These are phyloP conservation scores for Halictus rubicundus DNA, from an alignment of 1,140 invertebrate genomes.

Conservation along the genomic window DNA sequence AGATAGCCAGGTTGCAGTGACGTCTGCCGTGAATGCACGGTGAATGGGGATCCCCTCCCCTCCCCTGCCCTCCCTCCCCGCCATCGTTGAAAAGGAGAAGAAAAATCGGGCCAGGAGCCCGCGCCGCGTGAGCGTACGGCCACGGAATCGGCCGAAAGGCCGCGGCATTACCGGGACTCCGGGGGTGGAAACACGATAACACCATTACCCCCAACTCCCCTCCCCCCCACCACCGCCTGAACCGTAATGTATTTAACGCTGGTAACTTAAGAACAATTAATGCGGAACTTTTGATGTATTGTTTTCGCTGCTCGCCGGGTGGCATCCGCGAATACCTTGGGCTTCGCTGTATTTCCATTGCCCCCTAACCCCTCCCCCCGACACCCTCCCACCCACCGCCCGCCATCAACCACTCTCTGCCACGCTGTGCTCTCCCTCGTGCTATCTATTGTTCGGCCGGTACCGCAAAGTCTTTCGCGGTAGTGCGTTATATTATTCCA, in stretches of 20 bases:
- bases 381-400: no score
- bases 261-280: slow-evolving; percentile 67
- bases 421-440: no score
- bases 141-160: no score
- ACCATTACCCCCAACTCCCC: slow-evolving; percentile 51
- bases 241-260: slow-evolving; percentile 64
- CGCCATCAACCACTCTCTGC: no score
- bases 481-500: neutral
- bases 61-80: no score
- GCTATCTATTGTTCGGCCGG: slow-evolving; percentile 34
- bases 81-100: neutral
- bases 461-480: slow-evolving; percentile 28
- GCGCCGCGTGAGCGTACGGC: neutral
- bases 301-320: slow-evolving; percentile 50
- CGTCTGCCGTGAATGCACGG: slow-evolving; percentile 52
- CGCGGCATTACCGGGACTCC: slow-evolving; percentile 36
- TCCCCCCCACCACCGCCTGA: neutral
- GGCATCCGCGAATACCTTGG: slow-evolving; percentile 49
- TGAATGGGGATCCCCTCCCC: neutral
- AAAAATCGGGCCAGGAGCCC: slow-evolving; percentile 8
- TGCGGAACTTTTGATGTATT: slow-evolving; percentile 66
- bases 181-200: slow-evolving; percentile 64
- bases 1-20: slow-evolving; percentile 44
- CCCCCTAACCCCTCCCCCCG: no score
- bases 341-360: slow-evolving; percentile 23